Evolutionary conservation across 2,888 invertebrate genomes (phyloP), one percentile per base, ranked within the genome.

Genomic region (Gisinianus flammeolus): DNA sequence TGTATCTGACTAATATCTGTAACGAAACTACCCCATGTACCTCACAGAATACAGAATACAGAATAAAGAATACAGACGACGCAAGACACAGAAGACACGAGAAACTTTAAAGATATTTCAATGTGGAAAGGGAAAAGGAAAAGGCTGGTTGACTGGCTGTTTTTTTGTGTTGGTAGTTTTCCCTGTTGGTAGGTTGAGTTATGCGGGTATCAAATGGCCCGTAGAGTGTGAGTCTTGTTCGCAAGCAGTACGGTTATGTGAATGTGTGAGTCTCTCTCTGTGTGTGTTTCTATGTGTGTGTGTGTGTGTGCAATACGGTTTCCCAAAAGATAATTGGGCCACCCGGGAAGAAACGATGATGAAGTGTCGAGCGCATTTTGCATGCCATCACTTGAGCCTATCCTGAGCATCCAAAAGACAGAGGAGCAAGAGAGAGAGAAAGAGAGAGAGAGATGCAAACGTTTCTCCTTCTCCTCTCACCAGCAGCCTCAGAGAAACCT

Each of bases 341-440:
- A 84, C 84, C 84, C 83, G 81, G 80, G 83, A 83, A 82, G 84
- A 80, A 80, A 80, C 78, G 81, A 84, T 84, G 84, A 84, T 84
- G 84, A 84, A 84, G 84, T 84, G 84, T 84, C 83, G 83, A 84
- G 84, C 83, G 83, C 84, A 84, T 83, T 82, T 84, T 84, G 79
- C 81, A 82, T 82, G 81, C 79, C 82, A 83, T 84, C 84, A 82
- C 84, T 81, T 82, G 72, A 78, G 68, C 66, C 78, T 62, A 71
- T 52, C 56, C 66, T n/a, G n/a, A 74, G 31, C 44, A 44, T 44
- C 44, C 44, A 44, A 44, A n/a, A n/a, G n/a, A n/a, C n/a, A n/a
- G n/a, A n/a, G n/a, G n/a, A n/a, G n/a, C n/a, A n/a, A n/a, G n/a
- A n/a, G n/a, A n/a, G n/a, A n/a, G n/a, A n/a, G n/a, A n/a, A n/a